Base-by-base conservation (phyloP, 2,113 vertebrate genomes). In the Solea solea region DNA sequence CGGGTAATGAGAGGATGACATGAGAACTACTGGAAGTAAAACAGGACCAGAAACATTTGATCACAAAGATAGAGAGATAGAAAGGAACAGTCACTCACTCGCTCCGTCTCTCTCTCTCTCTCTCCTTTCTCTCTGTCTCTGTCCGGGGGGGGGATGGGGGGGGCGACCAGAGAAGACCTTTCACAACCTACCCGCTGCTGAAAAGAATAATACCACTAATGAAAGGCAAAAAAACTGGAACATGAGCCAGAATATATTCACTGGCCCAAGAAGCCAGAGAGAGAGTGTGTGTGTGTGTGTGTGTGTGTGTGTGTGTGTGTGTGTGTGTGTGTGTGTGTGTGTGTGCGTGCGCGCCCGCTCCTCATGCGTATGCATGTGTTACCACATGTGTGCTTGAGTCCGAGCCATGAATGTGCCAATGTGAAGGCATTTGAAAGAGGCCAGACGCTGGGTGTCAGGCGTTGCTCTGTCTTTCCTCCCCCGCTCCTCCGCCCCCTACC, bases 121-220 rank as follows among this genome's bases (percentile, higher is more conserved):
- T 48, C 34, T 72, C 28, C 12, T 7, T 45, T 45, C 44, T 45
- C 9, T 48, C 11, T 13, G 11, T 48, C 34, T 72, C 28, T 50
- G 56, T 66, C 48, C 15, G 14, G 48, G 8, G 58, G 40, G 14
- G 48, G 8, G 58, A 40, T 39, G 52, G 52, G 27, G 7, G 46
- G 55, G n/a, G 28, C 8, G 13, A 63, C 53, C 63, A 78, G 70
- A 59, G 82, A 61, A 76, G 69, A 55, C 86, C 72, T 87, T 72
- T 87, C 66, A 86, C 68, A 63, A 58, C 55, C 39, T 63, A 63
- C 65, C 68, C 50, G 10, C 61, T 53, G 73, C 74, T 80, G 83
- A 90, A 83, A 87, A 83, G 83, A 91, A 92, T 85, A 90, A 90
- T 87, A 88, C 71, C 82, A 40, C 79, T 90, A 90, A 92, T 89